Evolutionary conservation across 2,113 vertebrate genomes (phyloP).

Genomic region (Ammodytes marinus): DNA sequence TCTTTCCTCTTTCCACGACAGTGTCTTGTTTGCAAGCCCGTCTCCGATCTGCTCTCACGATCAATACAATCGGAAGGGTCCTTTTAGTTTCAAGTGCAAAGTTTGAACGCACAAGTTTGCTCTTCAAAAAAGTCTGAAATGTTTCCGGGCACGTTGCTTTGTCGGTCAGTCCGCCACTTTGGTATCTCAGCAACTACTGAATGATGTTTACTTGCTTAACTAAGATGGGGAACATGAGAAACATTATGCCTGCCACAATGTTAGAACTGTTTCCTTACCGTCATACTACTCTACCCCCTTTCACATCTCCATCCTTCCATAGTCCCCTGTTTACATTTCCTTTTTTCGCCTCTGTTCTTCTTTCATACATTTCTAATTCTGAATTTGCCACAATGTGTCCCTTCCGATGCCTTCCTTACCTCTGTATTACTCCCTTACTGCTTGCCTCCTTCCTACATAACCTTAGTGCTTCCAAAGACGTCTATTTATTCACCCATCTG

Average conservation of each 20-base stretch:
- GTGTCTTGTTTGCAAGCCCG: slow-evolving; percentile 43
- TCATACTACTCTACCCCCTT: too few species aligned
- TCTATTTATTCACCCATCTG: background rate
- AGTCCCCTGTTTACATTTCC: too few species aligned
- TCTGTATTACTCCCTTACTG: background rate
- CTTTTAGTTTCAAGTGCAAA: slow-evolving; percentile 41
- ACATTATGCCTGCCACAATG: too few species aligned
- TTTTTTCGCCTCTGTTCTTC: background rate
- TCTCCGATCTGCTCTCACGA: slow-evolving; percentile 25
- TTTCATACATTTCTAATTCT: too few species aligned
- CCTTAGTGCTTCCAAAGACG: background rate
- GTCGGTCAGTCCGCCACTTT: background rate
- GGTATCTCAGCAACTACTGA: background rate
- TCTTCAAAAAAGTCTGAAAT: background rate
- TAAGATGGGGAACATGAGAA: too few species aligned
- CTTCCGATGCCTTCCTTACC: too few species aligned
- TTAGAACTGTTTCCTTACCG: too few species aligned
- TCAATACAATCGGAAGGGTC: slow-evolving; percentile 41
- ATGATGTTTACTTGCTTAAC: too few species aligned
- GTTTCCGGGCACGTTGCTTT: slow-evolving; percentile 10
- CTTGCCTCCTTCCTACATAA: background rate
- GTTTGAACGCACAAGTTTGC: slow-evolving; percentile 11
- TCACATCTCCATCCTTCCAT: too few species aligned
- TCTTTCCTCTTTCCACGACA: slow-evolving; percentile 50
- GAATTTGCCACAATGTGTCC: too few species aligned